phyloP scores from a whole-genome alignment of 1,140 invertebrate species.

The Sycobia sp. region DNA sequence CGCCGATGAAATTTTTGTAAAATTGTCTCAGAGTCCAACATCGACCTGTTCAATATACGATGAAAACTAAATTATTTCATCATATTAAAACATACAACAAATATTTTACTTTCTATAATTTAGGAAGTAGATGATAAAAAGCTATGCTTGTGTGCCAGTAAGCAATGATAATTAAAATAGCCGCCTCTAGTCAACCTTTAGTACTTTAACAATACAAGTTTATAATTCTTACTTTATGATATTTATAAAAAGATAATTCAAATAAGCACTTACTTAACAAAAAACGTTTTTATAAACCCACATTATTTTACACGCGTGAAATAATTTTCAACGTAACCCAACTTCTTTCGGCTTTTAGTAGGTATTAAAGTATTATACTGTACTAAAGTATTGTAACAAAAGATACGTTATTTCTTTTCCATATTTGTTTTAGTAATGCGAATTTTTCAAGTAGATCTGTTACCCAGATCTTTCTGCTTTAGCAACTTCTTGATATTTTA shows the following conservation, averaged over 20 bases:
- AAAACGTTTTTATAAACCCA: too few species aligned
- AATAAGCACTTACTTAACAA: constrained; percentile 3
- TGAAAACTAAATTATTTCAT: constrained; percentile 10
- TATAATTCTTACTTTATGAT: neutral
- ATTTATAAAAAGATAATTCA: constrained; percentile 1
- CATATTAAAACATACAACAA: constrained; percentile 8
- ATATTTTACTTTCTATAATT: constrained; percentile 2
- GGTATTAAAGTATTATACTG: too few species aligned
- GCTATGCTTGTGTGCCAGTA: constrained; percentile 19
- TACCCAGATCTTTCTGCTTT: too few species aligned
- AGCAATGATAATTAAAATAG: neutral
- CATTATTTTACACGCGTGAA: too few species aligned
- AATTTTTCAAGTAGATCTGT: too few species aligned
- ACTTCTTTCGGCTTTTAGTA: too few species aligned
- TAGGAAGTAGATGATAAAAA: neutral
- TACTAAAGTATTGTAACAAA: too few species aligned
- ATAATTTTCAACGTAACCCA: too few species aligned
- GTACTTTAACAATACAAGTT: neutral
- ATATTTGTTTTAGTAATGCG: too few species aligned
- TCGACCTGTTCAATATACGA: constrained; percentile 18
- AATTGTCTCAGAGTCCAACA: constrained; percentile 10
- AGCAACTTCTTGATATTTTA: too few species aligned
- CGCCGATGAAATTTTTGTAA: constrained; percentile 22
- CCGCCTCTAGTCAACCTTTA: constrained; percentile 5
- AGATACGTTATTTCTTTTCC: too few species aligned